Percentiles rank a stretch among this genome's conserved stretches.
These are phyloP conservation scores for Castor canadensis DNA, from an alignment of 2,113 vertebrate species.

Conservation along the genomic window DNA sequence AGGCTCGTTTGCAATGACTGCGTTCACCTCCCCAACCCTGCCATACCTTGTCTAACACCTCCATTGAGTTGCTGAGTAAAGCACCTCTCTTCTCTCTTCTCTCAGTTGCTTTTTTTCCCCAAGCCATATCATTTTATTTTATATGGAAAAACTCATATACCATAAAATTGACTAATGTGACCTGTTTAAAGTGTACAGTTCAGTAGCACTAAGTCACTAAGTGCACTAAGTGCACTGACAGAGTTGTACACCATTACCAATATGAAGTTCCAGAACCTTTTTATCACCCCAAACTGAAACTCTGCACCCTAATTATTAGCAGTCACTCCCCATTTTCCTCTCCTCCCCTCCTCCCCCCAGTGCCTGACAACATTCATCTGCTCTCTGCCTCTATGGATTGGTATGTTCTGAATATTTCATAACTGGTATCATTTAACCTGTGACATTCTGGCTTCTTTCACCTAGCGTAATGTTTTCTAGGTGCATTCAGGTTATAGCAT, in stretches of 20 bases:
- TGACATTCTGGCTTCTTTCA: not conserved
- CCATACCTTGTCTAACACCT: not conserved
- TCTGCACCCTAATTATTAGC: not conserved
- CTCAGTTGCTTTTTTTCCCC: too few relatives aligned
- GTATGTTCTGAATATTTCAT: not conserved
- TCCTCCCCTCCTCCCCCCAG: too few relatives aligned
- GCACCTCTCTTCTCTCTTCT: not conserved
- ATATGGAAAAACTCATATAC: not conserved
- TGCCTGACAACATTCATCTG: not conserved
- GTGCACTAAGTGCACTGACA: too few relatives aligned
- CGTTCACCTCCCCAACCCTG: rapidly evolving
- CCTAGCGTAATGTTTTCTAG: not conserved
- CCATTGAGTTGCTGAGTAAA: rapidly evolving
- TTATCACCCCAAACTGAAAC: not conserved
- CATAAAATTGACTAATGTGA: not conserved
- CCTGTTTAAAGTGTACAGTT: not conserved
- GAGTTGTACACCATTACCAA: not conserved
- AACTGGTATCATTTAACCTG: not conserved
- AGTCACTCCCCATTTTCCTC: not conserved
- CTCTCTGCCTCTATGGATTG: not conserved
- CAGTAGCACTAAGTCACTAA: too few relatives aligned
- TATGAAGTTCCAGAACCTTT: not conserved
- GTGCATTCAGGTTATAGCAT: not conserved
- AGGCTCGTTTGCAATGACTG: rapidly evolving
- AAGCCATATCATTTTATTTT: not conserved